These are phyloP conservation scores for Augiades crinisus DNA, from an alignment of 2,888 invertebrate species.

Conservation along the genomic window DNA sequence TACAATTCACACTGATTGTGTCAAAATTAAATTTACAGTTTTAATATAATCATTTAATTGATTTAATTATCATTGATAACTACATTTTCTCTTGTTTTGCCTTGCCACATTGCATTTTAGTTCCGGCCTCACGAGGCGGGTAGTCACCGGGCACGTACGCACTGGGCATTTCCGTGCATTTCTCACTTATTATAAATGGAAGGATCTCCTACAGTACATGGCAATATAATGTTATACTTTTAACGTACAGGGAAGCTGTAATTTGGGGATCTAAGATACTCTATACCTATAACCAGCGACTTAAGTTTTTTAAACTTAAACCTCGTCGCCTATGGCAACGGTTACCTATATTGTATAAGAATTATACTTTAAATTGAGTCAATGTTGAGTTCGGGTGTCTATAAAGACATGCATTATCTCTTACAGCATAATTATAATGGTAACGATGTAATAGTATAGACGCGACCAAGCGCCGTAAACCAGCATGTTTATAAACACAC, in stretches of 20 bases:
- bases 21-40: no score
- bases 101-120: not conserved
- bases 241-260: conserved; percentile 10
- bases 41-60: not conserved
- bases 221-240: conserved; percentile 3
- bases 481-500: not conserved
- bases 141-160: no score
- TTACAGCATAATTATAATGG: not conserved
- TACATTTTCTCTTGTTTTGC: not conserved
- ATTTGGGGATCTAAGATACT: conserved; percentile 6
- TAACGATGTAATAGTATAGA: not conserved
- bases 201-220: conserved; percentile 11
- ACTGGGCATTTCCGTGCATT: no score
- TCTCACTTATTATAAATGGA: conserved; percentile 9
- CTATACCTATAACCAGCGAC: conserved; percentile 19
- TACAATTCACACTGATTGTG: no score
- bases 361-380: conserved; percentile 21
- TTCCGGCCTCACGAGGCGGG: not conserved
- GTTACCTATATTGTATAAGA: conserved; percentile 20
- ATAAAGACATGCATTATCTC: conserved; percentile 14
- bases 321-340: conserved; percentile 37
- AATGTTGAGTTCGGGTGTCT: not conserved
- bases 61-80: no score
- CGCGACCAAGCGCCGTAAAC: not conserved
- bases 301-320: conserved; percentile 30